Evolutionary conservation across 2,113 vertebrate genomes (phyloP).

Genomic region (Larimichthys crocea): DNA sequence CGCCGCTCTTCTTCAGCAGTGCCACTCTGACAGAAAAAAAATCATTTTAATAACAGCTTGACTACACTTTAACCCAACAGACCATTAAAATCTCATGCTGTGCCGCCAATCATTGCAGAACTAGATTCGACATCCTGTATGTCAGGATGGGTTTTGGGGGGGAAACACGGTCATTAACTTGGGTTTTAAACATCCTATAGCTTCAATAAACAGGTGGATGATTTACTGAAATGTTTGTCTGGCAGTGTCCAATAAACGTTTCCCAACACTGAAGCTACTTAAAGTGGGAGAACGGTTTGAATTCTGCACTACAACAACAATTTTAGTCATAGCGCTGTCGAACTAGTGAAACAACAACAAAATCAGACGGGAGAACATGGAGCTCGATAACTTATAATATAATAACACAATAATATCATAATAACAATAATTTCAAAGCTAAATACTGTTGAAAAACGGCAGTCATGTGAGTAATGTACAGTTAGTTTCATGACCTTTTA

Average conservation of each 20-base stretch:
- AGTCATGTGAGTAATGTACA: too few species aligned
- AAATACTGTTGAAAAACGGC: too few species aligned
- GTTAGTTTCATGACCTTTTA: too few species aligned
- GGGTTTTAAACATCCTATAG: neutral
- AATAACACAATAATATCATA: too few species aligned
- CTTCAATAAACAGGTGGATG: neutral
- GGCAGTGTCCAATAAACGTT: neutral
- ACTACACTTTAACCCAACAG: neutral
- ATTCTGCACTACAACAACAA: neutral
- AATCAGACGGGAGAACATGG: too few species aligned
- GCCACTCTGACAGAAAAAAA: constrained; percentile 86
- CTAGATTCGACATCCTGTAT: neutral
- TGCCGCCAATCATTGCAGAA: neutral
- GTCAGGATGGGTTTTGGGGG: neutral
- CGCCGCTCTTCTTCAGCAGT: constrained; percentile 94
- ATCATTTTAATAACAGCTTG: neutral
- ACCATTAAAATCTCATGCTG: neutral
- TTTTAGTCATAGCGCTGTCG: neutral
- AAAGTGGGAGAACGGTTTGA: neutral
- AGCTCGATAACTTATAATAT: too few species aligned
- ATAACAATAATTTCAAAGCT: too few species aligned
- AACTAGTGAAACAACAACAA: neutral
- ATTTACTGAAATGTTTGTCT: neutral
- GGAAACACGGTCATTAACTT: neutral
- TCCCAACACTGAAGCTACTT: neutral